Base-by-base conservation (phyloP, 2,888 invertebrate genomes). In the Caenorhabditis japonica region DNA sequence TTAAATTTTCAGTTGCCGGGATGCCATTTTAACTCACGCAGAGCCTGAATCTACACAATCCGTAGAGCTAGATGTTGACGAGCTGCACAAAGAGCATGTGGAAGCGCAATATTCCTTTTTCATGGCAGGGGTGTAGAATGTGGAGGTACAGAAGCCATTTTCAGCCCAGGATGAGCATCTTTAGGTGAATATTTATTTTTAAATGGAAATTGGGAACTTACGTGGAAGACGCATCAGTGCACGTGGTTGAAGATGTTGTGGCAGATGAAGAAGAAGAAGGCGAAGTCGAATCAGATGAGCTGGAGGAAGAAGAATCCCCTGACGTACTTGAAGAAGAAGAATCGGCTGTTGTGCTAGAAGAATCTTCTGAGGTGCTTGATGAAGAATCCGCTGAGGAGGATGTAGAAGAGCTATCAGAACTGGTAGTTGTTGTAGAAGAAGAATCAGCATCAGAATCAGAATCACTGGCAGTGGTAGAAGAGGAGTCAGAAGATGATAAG, bases 71-170 rank as follows among this genome's bases (percentile, higher is more conserved):
- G 27, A 19, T n/a, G n/a, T n/a, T n/a, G n/a, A n/a, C 1, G 56
- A 43, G 19, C 27, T 19, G 19, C 66, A 68, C 10, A 68, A 34
- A 13, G 25, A 25, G 15, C 66, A 68, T 3, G 66, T 58, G 12
- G 17, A 15, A 3, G 51, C 58, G 19, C 66, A 68, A 10, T 52
- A 58, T 58, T 68, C 43, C 0, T 12, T 38, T 38, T 58, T 58
- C 15, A 44, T 41, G 13, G 33, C 30, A n/a, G 44, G n/a, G 7
- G 66, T 68, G 43, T 68, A 68, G 52, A 68, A 68, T 1, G 44
- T 19, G 4, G 47, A 56, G 0, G 43, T 30, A 21, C 66, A 68
- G 58, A 68, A 68, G 3, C 66, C 58, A 38, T 66, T 66, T 10
- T 41, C 23, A 10, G 38, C 30, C 64, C 64, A 64, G 2, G 66